phyloP scores from a whole-genome alignment of 2,797 vertebrate species.

The Catamblyrhynchus diadema region DNA sequence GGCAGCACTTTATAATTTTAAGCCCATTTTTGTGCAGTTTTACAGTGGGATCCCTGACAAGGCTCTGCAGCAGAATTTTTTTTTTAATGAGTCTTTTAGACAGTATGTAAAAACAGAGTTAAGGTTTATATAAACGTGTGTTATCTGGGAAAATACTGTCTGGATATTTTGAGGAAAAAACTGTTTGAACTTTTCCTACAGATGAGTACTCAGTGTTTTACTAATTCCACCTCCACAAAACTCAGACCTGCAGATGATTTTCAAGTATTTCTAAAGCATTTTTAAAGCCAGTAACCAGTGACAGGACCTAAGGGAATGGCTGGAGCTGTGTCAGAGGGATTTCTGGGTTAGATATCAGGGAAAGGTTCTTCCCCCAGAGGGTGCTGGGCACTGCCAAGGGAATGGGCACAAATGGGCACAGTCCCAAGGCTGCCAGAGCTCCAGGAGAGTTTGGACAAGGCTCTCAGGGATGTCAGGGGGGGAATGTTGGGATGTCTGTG shows the following conservation, averaged over 20 bases:
- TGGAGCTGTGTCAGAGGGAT: not conserved
- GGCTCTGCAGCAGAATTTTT: not conserved
- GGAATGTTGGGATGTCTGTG: not conserved
- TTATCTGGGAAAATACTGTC: not conserved
- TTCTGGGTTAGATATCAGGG: not conserved
- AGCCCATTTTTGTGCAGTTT: not conserved
- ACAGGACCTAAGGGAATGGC: fast-evolving
- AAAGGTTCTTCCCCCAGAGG: not conserved
- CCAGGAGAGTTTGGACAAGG: fast-evolving
- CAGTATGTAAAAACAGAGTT: not conserved
- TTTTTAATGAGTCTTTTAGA: not conserved
- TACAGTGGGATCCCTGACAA: not conserved
- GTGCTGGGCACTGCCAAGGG: not conserved
- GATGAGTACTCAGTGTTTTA: not conserved
- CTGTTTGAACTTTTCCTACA: not conserved
- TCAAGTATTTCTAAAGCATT: not conserved
- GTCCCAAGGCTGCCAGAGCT: fast-evolving
- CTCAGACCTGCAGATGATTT: not conserved
- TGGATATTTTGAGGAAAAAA: not conserved
- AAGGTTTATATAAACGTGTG: not conserved
- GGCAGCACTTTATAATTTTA: not conserved
- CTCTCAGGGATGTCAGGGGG: not conserved
- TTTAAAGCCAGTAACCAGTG: not conserved
- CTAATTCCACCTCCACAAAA: not conserved
- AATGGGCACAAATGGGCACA: fast-evolving